These are phyloP conservation scores for Callyntrura guangdongensis DNA, from an alignment of 2,888 invertebrate genomes.

Conservation along the genomic window DNA sequence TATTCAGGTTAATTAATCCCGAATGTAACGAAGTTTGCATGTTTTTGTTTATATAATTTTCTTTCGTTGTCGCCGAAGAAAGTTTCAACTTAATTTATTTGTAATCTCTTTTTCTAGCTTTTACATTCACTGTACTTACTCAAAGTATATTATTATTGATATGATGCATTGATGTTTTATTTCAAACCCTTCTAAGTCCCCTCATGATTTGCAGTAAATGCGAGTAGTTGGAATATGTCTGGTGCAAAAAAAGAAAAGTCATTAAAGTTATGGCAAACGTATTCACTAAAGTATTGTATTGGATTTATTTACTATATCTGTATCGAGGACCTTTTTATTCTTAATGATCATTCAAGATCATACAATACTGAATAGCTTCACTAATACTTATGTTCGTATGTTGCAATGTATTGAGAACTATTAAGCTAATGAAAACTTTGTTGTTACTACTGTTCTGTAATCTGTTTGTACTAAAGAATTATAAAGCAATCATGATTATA, in stretches of 20 bases:
- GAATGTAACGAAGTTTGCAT: background rate
- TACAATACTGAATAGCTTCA: background rate
- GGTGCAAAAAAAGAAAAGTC: too few relatives aligned
- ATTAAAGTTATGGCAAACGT: too few relatives aligned
- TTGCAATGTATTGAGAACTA: background rate
- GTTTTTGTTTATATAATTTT: background rate
- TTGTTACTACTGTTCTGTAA: background rate
- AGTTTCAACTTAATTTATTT: background rate
- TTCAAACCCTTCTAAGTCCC: too few relatives aligned
- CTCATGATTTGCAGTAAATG: too few relatives aligned
- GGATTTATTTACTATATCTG: too few relatives aligned
- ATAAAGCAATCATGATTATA: conserved; percentile 11
- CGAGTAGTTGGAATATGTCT: too few relatives aligned
- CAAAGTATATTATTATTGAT: background rate
- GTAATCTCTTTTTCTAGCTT: conserved; percentile 20
- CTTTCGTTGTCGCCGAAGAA: background rate
- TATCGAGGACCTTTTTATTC: background rate
- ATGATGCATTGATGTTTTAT: too few relatives aligned
- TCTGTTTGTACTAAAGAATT: conserved; percentile 14
- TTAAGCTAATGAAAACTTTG: conserved; percentile 3
- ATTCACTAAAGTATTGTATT: too few relatives aligned
- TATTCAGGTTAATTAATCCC: background rate
- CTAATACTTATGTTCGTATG: background rate
- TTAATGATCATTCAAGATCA: background rate
- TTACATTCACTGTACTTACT: background rate